phyloP scores from a whole-genome alignment of 2,113 vertebrate species.

The Eolophus roseicapilla region DNA sequence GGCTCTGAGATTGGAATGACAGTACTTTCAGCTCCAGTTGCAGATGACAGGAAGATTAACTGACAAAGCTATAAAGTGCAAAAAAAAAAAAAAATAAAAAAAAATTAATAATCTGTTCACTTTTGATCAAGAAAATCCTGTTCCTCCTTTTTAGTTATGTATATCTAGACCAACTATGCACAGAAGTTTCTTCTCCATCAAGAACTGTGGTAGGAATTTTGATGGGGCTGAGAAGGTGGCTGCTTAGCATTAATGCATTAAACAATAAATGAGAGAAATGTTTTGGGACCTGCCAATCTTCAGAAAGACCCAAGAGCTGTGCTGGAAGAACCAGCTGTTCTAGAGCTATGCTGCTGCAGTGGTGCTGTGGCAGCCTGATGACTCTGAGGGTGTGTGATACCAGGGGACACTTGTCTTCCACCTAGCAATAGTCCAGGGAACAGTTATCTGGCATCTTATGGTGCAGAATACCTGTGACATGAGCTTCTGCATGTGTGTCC shows the following conservation, averaged over 20 bases:
- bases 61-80: neutral
- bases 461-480: neutral
- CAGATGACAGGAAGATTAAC: neutral
- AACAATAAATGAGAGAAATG: neutral
- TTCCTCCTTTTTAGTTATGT: neutral
- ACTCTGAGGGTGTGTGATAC: rapidly evolving
- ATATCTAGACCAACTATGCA: neutral
- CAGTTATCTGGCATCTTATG: neutral
- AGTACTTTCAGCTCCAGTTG: neutral
- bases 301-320: rapidly evolving
- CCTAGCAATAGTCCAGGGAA: neutral
- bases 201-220: neutral
- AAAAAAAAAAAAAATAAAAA: neutral
- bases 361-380: neutral
- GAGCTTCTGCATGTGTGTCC: neutral
- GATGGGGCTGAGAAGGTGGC: neutral
- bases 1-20: neutral
- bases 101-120: neutral
- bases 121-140: neutral
- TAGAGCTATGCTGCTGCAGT: neutral
- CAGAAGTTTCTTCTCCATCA: neutral
- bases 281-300: neutral
- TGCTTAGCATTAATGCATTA: neutral
- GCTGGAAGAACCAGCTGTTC: neutral
- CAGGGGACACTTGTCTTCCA: neutral